A percentile compares a stretch with the other conserved stretches of the same genome.
These are phyloP conservation scores for Acanthurus leucopareius DNA, from an alignment of 2,797 vertebrate genomes.

Conservation along the genomic window DNA sequence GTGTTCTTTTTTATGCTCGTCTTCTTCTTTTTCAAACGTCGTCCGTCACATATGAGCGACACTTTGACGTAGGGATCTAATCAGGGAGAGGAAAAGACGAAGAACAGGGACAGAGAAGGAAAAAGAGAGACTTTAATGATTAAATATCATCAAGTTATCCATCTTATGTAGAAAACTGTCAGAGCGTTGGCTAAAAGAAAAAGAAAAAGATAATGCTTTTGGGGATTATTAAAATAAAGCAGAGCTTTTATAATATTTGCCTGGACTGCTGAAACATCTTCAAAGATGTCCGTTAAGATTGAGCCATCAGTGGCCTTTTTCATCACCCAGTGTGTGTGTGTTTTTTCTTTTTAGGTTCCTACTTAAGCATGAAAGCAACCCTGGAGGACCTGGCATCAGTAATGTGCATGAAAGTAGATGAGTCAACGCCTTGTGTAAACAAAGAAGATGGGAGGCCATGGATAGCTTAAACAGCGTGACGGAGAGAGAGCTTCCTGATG, in stretches of 20 bases:
- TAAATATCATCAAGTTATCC: background rate
- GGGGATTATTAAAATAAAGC: constrained; percentile 11
- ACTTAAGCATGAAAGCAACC: constrained; percentile 39
- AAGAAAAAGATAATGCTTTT: background rate
- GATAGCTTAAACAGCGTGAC: constrained; percentile 60
- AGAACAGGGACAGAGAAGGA: background rate
- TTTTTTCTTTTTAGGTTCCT: constrained; percentile 26
- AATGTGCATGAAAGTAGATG: constrained; percentile 56
- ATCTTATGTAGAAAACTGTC: constrained; percentile 13
- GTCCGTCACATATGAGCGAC: constrained; percentile 95
- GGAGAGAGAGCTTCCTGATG: constrained; percentile 54
- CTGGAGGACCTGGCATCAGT: constrained; percentile 46
- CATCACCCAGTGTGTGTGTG: constrained; percentile 7
- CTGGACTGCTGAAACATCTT: constrained; percentile 21
- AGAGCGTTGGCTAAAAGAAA: constrained; percentile 7
- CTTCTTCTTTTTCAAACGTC: constrained; percentile 98
- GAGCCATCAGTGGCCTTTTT: constrained; percentile 7
- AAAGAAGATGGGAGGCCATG: constrained; percentile 31
- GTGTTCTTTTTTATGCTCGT: constrained; percentile 99
- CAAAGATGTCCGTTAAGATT: constrained; percentile 17
- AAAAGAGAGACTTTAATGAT: background rate
- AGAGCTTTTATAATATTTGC: constrained; percentile 32
- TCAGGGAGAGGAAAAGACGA: background rate
- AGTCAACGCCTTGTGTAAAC: constrained; percentile 65
- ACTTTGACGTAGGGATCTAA: constrained; percentile 98